These are phyloP conservation scores for Aphidoletes aphidimyza DNA, from an alignment of 2,888 invertebrate genomes.

Conservation along the genomic window DNA sequence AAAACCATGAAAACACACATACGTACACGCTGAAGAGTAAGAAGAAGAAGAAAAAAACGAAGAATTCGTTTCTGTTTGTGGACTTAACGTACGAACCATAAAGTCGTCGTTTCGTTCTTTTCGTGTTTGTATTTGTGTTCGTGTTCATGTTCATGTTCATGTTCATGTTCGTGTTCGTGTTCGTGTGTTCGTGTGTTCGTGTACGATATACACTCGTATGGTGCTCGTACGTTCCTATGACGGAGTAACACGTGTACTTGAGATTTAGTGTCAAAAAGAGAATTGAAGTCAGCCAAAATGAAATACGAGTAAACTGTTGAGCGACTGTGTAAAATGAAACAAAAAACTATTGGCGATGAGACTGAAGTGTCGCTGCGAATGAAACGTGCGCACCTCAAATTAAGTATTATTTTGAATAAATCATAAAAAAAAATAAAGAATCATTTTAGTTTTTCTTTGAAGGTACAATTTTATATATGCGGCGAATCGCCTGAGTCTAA, in stretches of 20 bases:
- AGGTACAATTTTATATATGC: too few species aligned
- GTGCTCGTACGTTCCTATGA: slow-evolving; percentile 43
- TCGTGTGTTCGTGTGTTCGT: neutral
- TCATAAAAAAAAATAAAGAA: too few species aligned
- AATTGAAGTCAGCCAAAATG: neutral
- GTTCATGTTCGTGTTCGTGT: neutral
- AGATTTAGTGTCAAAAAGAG: slow-evolving; percentile 44
- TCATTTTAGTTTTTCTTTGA: too few species aligned
- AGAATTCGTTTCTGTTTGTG: slow-evolving; percentile 7
- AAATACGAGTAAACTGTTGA: too few species aligned
- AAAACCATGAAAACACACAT: neutral
- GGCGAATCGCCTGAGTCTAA: too few species aligned
- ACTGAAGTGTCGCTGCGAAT: neutral
- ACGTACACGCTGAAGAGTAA: neutral
- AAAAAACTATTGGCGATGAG: neutral
- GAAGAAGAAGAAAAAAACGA: neutral
- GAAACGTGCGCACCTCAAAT: too few species aligned
- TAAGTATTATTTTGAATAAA: too few species aligned
- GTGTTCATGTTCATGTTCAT: neutral
- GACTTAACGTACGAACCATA: neutral
- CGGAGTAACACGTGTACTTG: slow-evolving; percentile 53
- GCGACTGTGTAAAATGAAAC: neutral
- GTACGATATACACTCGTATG: neutral
- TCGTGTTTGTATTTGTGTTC: neutral
- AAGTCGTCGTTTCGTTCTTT: too few species aligned